phyloP scores from a whole-genome alignment of 2,113 vertebrate species.

The Kryptolebias marmoratus region DNA sequence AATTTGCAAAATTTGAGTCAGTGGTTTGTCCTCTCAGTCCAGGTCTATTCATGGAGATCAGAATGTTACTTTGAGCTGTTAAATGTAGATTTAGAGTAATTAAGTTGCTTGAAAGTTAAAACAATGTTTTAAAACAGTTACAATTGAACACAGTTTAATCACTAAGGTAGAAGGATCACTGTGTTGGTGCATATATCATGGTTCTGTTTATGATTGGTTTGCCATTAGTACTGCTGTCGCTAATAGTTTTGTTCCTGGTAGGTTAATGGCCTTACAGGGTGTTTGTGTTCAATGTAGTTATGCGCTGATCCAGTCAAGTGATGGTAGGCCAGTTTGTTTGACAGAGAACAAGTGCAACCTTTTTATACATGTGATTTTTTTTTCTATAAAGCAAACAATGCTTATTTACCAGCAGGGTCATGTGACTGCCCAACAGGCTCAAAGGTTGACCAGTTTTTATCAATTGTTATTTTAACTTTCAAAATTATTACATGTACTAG shows the following conservation, averaged over 20 bases:
- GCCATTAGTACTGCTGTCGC: not conserved
- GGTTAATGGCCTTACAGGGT: not conserved
- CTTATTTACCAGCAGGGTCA: not conserved
- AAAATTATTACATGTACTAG: no score
- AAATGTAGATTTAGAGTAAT: not conserved
- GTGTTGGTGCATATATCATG: not conserved
- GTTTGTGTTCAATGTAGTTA: not conserved
- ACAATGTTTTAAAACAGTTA: not conserved
- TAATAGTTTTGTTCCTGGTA: not conserved
- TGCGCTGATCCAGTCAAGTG: not conserved
- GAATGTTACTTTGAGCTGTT: not conserved
- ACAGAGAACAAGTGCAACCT: not conserved
- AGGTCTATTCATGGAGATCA: not conserved
- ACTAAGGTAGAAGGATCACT: not conserved
- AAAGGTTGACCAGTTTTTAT: not conserved
- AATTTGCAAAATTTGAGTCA: not conserved
- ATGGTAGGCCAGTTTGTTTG: not conserved
- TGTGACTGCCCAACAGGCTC: not conserved
- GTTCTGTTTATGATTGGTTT: not conserved
- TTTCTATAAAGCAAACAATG: not conserved
- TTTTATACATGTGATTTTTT: not conserved
- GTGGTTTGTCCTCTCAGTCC: not conserved
- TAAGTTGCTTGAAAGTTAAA: not conserved
- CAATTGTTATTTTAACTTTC: no score
- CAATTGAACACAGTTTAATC: not conserved